These are phyloP conservation scores for Oikopleura dioica DNA, from an alignment of 23 tunicate genomes.

Conservation along the genomic window DNA sequence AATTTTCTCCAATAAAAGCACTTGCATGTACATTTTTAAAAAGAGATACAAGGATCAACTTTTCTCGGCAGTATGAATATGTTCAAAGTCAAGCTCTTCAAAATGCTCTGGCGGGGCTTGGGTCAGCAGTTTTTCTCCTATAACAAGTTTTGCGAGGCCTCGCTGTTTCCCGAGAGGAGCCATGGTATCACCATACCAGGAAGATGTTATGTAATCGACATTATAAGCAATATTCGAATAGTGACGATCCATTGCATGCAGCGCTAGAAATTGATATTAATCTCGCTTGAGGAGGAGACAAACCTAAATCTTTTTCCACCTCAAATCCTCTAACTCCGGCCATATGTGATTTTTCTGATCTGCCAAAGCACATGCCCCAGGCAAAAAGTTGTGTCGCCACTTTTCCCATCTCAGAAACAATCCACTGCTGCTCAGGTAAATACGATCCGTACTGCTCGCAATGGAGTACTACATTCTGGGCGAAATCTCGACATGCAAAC, in stretches of 20 bases:
- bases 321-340: background rate
- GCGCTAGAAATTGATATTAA: background rate
- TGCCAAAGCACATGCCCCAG: conserved; percentile 4
- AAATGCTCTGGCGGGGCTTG: too few relatives aligned
- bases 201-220: background rate
- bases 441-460: background rate
- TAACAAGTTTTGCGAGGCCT: background rate
- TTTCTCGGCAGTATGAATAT: too few relatives aligned
- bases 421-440: conserved; percentile 3
- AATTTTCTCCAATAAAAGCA: too few relatives aligned
- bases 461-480: background rate
- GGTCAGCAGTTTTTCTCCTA: background rate
- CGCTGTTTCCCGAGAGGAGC: conserved; percentile 3
- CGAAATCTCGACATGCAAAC: conserved; percentile 11
- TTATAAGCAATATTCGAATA: background rate
- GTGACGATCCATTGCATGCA: background rate
- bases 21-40: too few relatives aligned
- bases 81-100: too few relatives aligned
- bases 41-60: too few relatives aligned
- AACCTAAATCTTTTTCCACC: conserved; percentile 11
- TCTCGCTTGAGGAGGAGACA: too few relatives aligned
- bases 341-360: conserved; percentile 1
- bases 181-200: conserved; percentile 13
- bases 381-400: background rate
- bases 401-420: background rate